Conservation (phyloP, 1,140 invertebrate genomes). For the Bombus vancouverensis region DNA sequence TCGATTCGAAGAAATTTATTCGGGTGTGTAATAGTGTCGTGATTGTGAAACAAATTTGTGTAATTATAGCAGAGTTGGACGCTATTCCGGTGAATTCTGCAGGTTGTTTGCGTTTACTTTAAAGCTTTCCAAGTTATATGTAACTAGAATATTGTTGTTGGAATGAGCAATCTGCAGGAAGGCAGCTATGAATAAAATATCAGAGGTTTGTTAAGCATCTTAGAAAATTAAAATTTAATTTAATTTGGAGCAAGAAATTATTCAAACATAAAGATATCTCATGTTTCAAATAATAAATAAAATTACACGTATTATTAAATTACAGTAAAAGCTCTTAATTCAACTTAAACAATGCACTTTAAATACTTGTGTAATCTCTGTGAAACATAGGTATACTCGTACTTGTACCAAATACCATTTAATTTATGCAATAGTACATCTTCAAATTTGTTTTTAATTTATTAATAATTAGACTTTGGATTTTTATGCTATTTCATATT, state of each 20-base stretch:
- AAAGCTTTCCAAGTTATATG: neutral
- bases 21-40: neutral
- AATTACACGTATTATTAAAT: neutral
- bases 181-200: neutral
- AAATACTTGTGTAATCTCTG: no score
- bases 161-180: neutral
- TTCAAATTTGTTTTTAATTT: no score
- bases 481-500: no score
- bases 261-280: neutral
- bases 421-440: no score
- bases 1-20: neutral
- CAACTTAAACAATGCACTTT: no score
- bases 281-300: neutral
- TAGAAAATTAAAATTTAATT: neutral
- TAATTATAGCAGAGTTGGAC: neutral
- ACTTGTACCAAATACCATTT: no score
- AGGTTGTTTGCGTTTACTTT: neutral
- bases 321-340: no score
- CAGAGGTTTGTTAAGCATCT: neutral
- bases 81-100: neutral
- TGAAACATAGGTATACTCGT: no score
- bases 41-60: neutral
- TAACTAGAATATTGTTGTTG: neutral
- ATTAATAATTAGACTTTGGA: no score
- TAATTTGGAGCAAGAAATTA: neutral